Evolutionary conservation across 1,140 invertebrate genomes (phyloP), one percentile per base, ranked within the genome.

Genomic region (Zelostemma sp.): DNA sequence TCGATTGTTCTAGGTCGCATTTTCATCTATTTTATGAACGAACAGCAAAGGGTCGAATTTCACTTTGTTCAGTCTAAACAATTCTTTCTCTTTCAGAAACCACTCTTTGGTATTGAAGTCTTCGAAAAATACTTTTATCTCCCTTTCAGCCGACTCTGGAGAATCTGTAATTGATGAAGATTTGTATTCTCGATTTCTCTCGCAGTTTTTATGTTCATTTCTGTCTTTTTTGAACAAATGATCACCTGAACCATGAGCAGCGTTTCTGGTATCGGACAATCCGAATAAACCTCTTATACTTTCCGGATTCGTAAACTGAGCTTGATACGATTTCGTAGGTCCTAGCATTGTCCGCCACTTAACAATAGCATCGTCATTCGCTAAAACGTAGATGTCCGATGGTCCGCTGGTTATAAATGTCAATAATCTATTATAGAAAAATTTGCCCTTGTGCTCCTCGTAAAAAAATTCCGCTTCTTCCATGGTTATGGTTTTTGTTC

Each of bases 261-360:
- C 94, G 88, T 98, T 98, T 78, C 95, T 91, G 0, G 96, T 97
- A 81, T 97, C 95, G 0, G 95, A 94, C 1, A 97, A 80, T 0
- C 96, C 96, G 88, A 91, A 97, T 72, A 88, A 85, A 1, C 93
- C 94, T 73, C 96, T 86, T 54, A 97, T 90, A 63, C 90, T 90
- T 50, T 91, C 75, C 1, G 95, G 95, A 43, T 91, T 88, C 72
- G 89, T 89, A 80, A 91, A 94, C 57, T 95, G 90, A 12, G 93
- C 90, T 78, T 91, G 90, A 76, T 88, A 93, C 0, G 92, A 91
- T 87, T 95, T 96, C 0, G 95, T 97, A 0, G 95, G 95, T 0
- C 96, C 96, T 87, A 97, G 90, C 16, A 97, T 77, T 55, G 85
- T 72, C 72, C 96, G 88, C 96, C 96, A 98, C 43, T 90, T 86